A percentile compares a stretch with the other conserved stretches of the same genome.
phyloP scores from a whole-genome alignment of 2,797 vertebrate species.

The Poeciliopsis presidionis region DNA sequence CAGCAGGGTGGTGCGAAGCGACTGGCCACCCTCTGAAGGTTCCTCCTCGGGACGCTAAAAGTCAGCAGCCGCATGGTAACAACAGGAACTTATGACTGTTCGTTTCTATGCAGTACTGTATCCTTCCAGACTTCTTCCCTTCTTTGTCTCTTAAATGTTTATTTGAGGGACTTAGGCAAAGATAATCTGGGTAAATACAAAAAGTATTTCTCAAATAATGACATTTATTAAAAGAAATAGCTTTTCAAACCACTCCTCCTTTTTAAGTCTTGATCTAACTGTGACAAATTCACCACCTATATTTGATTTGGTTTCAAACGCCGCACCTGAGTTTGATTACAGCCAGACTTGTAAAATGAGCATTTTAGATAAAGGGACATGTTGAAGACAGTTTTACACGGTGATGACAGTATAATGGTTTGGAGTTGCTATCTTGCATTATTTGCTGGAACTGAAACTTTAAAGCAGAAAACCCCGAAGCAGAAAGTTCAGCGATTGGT shows the following conservation, averaged over 20 bases:
- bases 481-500: not conserved
- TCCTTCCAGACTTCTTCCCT: not conserved
- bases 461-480: not conserved
- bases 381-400: not conserved
- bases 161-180: too few relatives aligned
- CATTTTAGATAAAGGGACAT: not conserved
- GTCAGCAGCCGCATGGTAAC: conserved; percentile 73
- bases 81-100: conserved; percentile 3
- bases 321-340: not conserved
- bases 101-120: not conserved
- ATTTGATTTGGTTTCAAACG: not conserved
- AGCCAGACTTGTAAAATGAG: not conserved
- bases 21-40: conserved; percentile 92
- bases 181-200: not conserved
- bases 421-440: not conserved
- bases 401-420: not conserved
- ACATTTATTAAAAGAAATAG: not conserved
- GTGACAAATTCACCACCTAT: not conserved
- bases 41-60: conserved; percentile 83
- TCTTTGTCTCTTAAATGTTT: not conserved
- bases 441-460: not conserved
- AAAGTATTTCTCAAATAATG: not conserved
- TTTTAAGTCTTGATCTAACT: not conserved
- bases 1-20: conserved; percentile 93
- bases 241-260: not conserved